A percentile compares a stretch with the other conserved stretches of the same genome.
Conservation (phyloP, 2,888 invertebrate genomes). For the Tenthredo livida region DNA sequence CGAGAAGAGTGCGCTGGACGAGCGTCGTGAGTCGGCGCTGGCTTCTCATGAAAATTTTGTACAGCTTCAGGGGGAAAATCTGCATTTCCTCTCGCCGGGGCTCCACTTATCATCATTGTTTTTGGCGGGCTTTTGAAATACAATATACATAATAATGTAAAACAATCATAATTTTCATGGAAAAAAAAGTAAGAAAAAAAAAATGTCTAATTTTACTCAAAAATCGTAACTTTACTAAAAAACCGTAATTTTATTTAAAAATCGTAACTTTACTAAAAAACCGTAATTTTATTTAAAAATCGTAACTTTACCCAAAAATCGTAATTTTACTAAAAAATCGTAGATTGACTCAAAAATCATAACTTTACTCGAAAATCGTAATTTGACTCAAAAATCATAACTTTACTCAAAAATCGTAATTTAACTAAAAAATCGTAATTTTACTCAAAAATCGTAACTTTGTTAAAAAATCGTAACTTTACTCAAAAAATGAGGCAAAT, state of each 20-base stretch:
- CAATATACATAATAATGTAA: constrained; percentile 11
- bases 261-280: not conserved
- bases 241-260: not conserved
- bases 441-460: not conserved
- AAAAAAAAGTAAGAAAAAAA: not conserved
- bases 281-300: not conserved
- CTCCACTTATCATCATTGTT: constrained; percentile 88
- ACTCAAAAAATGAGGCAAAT: not conserved
- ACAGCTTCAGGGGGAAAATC: constrained; percentile 95
- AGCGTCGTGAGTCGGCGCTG: constrained; percentile 84
- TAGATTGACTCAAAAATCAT: not conserved
- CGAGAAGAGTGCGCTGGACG: constrained; percentile 82
- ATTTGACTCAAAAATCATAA: not conserved
- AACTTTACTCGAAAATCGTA: not conserved
- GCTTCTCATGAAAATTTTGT: constrained; percentile 89
- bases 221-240: too few relatives aligned
- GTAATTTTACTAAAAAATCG: not conserved
- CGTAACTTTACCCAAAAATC: too few relatives aligned
- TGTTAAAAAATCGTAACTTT: not conserved
- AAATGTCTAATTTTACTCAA: not conserved
- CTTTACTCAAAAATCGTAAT: not conserved
- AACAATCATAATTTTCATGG: not conserved
- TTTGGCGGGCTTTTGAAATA: constrained; percentile 84
- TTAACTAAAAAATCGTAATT: too few relatives aligned
- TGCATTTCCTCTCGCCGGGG: constrained; percentile 89